A percentile compares a stretch with the other conserved stretches of the same genome.
These are phyloP conservation scores for Drosophila nr. fundita DNA, from an alignment of 2,888 invertebrate species.

Conservation along the genomic window DNA sequence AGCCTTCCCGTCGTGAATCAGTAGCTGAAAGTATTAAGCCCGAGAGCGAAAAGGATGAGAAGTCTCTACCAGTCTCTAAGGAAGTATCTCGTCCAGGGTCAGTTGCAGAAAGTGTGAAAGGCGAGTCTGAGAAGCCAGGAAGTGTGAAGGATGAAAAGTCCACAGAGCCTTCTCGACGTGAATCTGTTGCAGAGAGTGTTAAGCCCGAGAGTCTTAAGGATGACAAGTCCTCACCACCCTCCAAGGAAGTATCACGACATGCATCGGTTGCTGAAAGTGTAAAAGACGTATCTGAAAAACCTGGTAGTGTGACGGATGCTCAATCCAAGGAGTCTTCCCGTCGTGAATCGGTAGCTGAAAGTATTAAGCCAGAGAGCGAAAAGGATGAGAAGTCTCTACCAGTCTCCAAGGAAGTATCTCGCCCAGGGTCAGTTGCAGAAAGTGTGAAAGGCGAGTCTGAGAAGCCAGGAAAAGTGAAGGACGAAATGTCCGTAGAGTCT, in stretches of 20 bases:
- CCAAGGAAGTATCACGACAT: not conserved
- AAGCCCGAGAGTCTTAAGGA: not conserved
- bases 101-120: too few relatives aligned
- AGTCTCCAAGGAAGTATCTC: not conserved
- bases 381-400: not conserved
- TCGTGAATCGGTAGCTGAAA: not conserved
- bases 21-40: not conserved
- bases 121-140: too few relatives aligned
- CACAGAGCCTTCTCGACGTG: too few relatives aligned
- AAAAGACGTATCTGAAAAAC: slow-evolving; percentile 21
- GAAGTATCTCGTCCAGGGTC: not conserved
- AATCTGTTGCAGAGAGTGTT: too few relatives aligned
- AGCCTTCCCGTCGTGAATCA: not conserved
- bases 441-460: not conserved
- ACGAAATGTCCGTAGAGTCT: not conserved
- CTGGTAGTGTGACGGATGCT: not conserved
- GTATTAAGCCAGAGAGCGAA: not conserved
- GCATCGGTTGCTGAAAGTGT: slow-evolving; percentile 9
- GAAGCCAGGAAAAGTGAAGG: not conserved
- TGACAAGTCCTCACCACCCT: not conserved
- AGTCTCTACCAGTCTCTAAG: not conserved
- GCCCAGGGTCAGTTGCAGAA: rapidly evolving
- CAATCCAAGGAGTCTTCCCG: not conserved
- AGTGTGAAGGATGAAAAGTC: too few relatives aligned
- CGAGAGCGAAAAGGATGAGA: not conserved